phyloP scores from a whole-genome alignment of 2,113 vertebrate species.

The Glaucidium brasilianum region DNA sequence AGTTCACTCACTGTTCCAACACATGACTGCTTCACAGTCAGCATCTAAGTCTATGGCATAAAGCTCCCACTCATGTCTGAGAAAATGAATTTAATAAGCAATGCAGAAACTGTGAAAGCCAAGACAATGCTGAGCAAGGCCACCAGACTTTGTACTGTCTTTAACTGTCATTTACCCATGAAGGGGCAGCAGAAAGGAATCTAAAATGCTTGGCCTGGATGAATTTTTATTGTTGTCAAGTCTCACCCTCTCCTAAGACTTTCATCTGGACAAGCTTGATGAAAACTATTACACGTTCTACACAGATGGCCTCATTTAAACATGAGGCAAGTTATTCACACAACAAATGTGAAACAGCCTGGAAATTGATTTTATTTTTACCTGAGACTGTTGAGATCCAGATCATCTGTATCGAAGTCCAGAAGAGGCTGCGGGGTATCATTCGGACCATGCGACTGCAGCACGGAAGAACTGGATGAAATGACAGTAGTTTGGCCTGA shows the following conservation, averaged over 20 bases:
- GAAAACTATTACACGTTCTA: background rate
- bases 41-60: background rate
- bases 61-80: background rate
- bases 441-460: slow-evolving; percentile 92
- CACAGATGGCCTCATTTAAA: background rate
- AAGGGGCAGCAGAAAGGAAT: background rate
- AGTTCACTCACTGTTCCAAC: background rate
- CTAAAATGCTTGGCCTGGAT: background rate
- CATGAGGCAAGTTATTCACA: background rate
- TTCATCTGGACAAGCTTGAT: background rate
- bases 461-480: slow-evolving; percentile 95
- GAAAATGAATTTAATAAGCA: slow-evolving; percentile 41
- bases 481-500: slow-evolving; percentile 97
- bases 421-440: slow-evolving; percentile 93
- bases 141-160: background rate
- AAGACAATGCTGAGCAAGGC: background rate
- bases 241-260: fast-evolving
- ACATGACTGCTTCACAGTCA: background rate
- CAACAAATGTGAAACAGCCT: background rate
- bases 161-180: background rate
- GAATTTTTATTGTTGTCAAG: background rate
- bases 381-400: slow-evolving; percentile 97
- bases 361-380: slow-evolving; percentile 36
- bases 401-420: slow-evolving; percentile 95
- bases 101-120: background rate